A percentile compares a stretch with the other conserved stretches of the same genome.
phyloP scores from a whole-genome alignment of 92 coral and sea anemone species.

The Porites lobata region DNA sequence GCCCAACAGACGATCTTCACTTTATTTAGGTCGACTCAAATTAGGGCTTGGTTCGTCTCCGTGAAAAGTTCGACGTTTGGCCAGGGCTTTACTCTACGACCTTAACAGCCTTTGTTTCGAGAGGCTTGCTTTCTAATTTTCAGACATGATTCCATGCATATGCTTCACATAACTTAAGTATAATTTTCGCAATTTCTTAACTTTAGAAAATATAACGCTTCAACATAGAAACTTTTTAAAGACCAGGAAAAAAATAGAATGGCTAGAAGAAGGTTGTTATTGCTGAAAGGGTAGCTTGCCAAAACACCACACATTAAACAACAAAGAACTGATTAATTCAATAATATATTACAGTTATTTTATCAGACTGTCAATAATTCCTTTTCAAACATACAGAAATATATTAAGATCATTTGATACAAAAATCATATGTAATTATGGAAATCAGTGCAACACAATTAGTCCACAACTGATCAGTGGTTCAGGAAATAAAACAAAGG shows the following conservation, averaged over 20 bases:
- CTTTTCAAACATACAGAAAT: conserved; percentile 73
- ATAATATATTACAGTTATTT: conserved; percentile 42
- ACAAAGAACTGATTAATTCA: conserved; percentile 11
- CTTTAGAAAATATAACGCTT: too few relatives aligned
- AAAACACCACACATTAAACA: neutral
- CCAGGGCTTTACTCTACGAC: too few relatives aligned
- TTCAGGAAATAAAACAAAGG: conserved; percentile 8
- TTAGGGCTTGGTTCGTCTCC: too few relatives aligned
- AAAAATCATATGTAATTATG: conserved; percentile 56
- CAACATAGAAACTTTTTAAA: too few relatives aligned
- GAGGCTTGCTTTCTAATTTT: too few relatives aligned
- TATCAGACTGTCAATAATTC: conserved; percentile 37
- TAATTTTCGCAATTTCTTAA: too few relatives aligned
- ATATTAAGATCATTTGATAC: conserved; percentile 81
- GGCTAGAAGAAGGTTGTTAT: neutral
- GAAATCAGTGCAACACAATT: neutral
- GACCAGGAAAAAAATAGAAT: neutral
- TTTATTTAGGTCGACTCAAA: too few relatives aligned
- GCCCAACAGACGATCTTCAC: too few relatives aligned
- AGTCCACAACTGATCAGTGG: conserved; percentile 31
- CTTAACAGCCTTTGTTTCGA: too few relatives aligned
- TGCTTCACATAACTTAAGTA: too few relatives aligned
- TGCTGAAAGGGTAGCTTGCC: conserved; percentile 39
- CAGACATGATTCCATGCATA: too few relatives aligned
- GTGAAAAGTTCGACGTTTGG: too few relatives aligned